Evolutionary conservation across 2,113 vertebrate species (phyloP), one percentile per base, ranked within the genome.

Genomic region (Macrotus californicus): DNA sequence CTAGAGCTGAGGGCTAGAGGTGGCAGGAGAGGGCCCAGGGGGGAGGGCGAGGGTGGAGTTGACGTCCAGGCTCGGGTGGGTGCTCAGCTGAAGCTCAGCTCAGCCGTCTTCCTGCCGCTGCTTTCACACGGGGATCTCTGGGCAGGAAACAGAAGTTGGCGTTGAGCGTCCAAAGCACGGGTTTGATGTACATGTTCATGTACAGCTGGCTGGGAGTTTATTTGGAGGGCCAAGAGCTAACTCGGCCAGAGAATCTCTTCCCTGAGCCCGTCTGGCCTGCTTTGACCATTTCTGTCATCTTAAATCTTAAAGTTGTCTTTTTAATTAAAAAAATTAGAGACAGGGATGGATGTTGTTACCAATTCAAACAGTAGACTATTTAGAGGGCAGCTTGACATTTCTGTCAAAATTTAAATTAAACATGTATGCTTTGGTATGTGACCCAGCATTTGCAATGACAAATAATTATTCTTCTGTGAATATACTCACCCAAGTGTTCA

Each of bases 181-280:
- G 41, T 46, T 50, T 93, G 76, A 94, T 96, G 92, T 89, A 85
- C 80, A 83, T 70, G 75, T 81, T 85, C 72, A 85, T 5, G 18
- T 39, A 34, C 56, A 43, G 14, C 54, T 79, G 91, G 41, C 43
- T 56, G 75, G 81, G 19, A 12, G 54, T 80, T 95, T 84, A n/a
- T n/a, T 66, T 66, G 52, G 34, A 36, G 52, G 54, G 8, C 6
- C 43, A 43, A 56, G 50, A 15, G n/a, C n/a, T 34, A 52, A 94
- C 39, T 54, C 94, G 66, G 79, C 77, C 90, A 15, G 34, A 56
- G 67, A 92, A 18, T 83, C 90, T 88, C 59, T 90, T 59, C 6
- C 54, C 18, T 8, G 14, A 48, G 54, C 22, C 56, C 61, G 11
- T 61, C 54, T 77, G 73, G 54, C 12, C 36, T 72, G 73, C 43